Evolutionary conservation across 2,888 invertebrate species (phyloP).

Genomic region (Lasioglossum figueresi): DNA sequence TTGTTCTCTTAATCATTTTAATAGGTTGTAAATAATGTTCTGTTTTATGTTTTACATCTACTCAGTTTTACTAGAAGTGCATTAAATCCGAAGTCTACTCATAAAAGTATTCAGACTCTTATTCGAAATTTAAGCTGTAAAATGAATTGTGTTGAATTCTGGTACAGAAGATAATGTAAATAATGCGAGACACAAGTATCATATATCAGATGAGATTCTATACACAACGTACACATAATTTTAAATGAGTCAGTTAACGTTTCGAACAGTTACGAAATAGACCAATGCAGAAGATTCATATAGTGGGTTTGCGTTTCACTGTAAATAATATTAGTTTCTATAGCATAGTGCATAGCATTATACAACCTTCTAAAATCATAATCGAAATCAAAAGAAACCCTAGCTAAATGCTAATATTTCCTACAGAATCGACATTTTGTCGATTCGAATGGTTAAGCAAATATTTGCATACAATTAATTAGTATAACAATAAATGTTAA

Average conservation of each 20-base stretch:
- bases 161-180: neutral
- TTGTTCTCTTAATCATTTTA: neutral
- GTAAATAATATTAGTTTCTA: constrained; percentile 3
- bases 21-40: neutral
- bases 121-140: neutral
- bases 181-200: constrained; percentile 1
- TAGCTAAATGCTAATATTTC: neutral
- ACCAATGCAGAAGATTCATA: neutral
- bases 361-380: neutral
- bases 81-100: neutral
- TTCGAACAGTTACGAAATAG: neutral
- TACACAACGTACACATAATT: neutral
- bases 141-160: neutral
- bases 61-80: neutral
- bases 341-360: neutral
- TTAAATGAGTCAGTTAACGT: neutral
- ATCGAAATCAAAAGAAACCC: neutral
- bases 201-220: neutral
- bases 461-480: neutral
- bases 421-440: neutral
- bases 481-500: neutral
- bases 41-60: neutral
- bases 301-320: neutral
- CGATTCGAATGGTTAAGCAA: neutral
- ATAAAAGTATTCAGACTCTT: neutral